Percentiles rank a stretch among this genome's conserved stretches.
These are phyloP conservation scores for Mastigias papua DNA, from an alignment of 30 jellyfish, hydroid and myxozoan species.

Conservation along the genomic window DNA sequence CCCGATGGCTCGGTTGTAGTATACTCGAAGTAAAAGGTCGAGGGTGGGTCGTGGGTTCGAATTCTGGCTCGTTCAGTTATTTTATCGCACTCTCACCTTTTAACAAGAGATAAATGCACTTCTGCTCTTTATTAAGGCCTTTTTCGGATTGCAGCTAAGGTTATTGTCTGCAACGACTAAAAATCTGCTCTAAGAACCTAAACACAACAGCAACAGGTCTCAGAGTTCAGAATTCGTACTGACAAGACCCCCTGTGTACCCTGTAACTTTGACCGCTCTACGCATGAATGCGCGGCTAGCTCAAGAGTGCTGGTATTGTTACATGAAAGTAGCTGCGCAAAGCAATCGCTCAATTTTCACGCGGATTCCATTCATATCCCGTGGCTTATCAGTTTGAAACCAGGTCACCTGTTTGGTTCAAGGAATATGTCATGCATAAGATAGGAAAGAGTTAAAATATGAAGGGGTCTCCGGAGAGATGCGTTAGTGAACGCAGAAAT, in stretches of 20 bases:
- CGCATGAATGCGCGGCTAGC: conserved; percentile 62
- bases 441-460: too few species aligned
- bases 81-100: too few species aligned
- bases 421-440: conserved; percentile 9
- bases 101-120: too few species aligned
- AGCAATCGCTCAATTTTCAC: background rate
- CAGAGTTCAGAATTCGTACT: background rate
- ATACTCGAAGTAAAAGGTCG: too few species aligned
- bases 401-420: conserved; percentile 39
- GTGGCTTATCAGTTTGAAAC: background rate
- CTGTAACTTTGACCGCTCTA: conserved; percentile 26
- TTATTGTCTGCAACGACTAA: too few species aligned
- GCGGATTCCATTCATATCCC: background rate
- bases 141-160: too few species aligned
- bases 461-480: background rate
- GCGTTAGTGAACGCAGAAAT: background rate
- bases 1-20: too few species aligned
- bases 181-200: too few species aligned
- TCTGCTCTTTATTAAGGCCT: too few species aligned
- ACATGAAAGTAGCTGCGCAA: conserved; percentile 9
- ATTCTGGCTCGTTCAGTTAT: too few species aligned
- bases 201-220: background rate
- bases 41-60: too few species aligned
- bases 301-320: conserved; percentile 41
- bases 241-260: conserved; percentile 14